Evolutionary conservation across 2,113 vertebrate species (phyloP), one percentile per base, ranked within the genome.

Genomic region (Pelusios castaneus): DNA sequence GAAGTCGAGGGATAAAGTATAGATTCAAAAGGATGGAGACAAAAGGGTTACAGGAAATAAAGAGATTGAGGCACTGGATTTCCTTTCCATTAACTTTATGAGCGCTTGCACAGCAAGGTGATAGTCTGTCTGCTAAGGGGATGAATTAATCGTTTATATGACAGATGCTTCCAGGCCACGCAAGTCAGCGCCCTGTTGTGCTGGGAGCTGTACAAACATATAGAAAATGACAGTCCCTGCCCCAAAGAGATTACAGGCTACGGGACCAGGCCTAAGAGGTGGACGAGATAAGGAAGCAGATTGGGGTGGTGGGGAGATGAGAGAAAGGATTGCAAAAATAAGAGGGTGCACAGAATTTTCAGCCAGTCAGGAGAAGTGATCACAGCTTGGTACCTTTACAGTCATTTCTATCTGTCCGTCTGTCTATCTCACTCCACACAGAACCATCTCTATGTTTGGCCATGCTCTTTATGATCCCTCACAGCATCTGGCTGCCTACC

Each of bases 61-160:
- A 21, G 63, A 21, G 34, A 70, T 10, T 17, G 19, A 24, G 73
- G 41, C n/a, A 25, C 21, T 75, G 70, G n/a, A n/a, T 73, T 38
- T 10, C 70, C 70, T 31, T 60, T 31, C 58, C 8, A 12, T 60
- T 31, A 60, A 14, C 60, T 70, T 31, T 6, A 10, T 38, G 67
- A 43, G 52, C 9, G 1, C 63, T 6, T 29, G 10, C 82, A 70
- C 70, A 6, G 77, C 0, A 3, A 0, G 0, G 38, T 7, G 11
- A 43, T 1, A 24, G 22, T 75, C 70, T 75, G 70, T 27, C 70
- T 43, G 24, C 25, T 45, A 14, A 16, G 63, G 9, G 34, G 34
- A 21, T 16, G 34, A 63, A 16, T 34, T 63, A 34, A 34, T 6
- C 31, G 31, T 34, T 60, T 60, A 19, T n/a, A n/a, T n/a, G 34